Evolutionary conservation across 2,113 vertebrate genomes (phyloP).

Genomic region (Sapayoa aenigma): DNA sequence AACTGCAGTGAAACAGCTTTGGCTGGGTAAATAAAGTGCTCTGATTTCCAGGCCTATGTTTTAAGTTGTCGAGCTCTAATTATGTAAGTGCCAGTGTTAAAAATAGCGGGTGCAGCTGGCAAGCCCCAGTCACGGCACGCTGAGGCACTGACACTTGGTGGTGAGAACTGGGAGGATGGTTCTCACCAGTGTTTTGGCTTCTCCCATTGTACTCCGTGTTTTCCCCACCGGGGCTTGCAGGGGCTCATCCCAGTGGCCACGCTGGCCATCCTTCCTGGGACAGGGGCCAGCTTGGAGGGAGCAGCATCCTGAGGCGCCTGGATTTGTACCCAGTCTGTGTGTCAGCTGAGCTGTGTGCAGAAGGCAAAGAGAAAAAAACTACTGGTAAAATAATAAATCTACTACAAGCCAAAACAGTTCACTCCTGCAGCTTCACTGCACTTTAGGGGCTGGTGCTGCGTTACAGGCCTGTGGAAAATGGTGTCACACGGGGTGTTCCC

Average conservation of each 20-base stretch:
- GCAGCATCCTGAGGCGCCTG: fast-evolving
- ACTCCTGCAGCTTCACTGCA: neutral
- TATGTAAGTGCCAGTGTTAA: neutral
- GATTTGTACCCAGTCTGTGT: neutral
- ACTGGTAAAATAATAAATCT: neutral
- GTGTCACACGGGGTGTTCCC: neutral
- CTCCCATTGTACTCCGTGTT: fast-evolving
- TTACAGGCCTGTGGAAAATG: neutral
- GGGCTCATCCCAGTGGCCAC: neutral
- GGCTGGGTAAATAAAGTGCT: neutral
- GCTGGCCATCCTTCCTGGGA: neutral
- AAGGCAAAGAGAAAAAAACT: neutral
- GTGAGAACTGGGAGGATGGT: neutral
- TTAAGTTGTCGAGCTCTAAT: neutral
- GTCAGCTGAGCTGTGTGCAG: neutral
- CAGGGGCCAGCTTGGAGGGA: neutral
- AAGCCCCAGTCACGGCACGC: neutral
- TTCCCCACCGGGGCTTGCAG: neutral
- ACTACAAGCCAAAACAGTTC: neutral
- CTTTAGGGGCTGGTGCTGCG: neutral
- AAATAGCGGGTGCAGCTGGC: neutral
- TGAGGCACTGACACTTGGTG: fast-evolving
- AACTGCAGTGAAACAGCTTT: neutral
- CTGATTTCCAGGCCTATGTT: neutral
- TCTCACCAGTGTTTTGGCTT: neutral